phyloP scores from a whole-genome alignment of 2,797 vertebrate genomes.

The Aselliscus stoliczkanus region DNA sequence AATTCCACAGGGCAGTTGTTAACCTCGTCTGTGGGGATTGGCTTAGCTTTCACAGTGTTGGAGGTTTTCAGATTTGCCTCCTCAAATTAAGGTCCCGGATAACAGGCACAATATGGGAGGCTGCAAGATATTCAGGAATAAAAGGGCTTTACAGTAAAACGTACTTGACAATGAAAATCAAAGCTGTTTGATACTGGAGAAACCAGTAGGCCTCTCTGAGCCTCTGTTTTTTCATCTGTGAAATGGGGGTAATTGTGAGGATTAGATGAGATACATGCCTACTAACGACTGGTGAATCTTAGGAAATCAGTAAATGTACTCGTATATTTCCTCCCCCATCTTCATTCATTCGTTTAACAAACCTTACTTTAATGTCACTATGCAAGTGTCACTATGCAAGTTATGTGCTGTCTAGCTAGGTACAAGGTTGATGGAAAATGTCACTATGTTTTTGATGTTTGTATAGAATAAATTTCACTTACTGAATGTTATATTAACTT shows the following conservation, averaged over 20 bases:
- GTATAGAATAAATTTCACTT: slow-evolving; percentile 8
- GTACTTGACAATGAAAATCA: neutral
- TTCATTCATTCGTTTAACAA: slow-evolving; percentile 31
- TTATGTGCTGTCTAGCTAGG: neutral
- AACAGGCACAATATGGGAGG: neutral
- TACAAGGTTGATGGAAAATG: neutral
- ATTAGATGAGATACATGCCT: neutral
- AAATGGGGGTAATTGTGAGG: slow-evolving; percentile 33
- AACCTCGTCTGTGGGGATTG: slow-evolving; percentile 41
- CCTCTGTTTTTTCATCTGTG: slow-evolving; percentile 16
- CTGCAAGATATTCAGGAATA: neutral
- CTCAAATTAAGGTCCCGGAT: slow-evolving; percentile 45
- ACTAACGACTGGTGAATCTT: neutral
- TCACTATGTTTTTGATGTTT: neutral
- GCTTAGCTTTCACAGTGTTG: slow-evolving; percentile 31
- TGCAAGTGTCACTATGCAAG: neutral
- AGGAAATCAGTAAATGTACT: neutral
- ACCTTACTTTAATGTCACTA: neutral
- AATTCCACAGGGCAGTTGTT: slow-evolving; percentile 48
- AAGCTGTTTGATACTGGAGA: neutral
- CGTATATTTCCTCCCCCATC: neutral
- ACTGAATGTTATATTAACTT: neutral
- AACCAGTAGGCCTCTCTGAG: neutral
- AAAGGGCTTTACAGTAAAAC: neutral
- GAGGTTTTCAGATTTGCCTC: slow-evolving; percentile 39